Percentiles rank a stretch among this genome's conserved stretches.
Evolutionary conservation across 2,888 invertebrate species (phyloP).

Genomic region (Eristalis pertinax): DNA sequence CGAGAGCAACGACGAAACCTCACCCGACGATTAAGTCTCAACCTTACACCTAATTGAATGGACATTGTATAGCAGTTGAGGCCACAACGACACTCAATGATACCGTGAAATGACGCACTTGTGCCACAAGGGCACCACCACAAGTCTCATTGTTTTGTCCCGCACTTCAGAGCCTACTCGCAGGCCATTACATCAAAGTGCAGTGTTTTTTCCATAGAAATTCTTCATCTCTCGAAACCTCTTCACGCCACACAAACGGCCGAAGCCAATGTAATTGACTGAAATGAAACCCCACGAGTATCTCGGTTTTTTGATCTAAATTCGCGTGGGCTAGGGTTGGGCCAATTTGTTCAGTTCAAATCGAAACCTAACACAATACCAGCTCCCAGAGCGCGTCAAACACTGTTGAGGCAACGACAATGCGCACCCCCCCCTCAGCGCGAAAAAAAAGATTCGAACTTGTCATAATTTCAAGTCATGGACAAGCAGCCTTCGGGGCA

Average conservation of each 20-base stretch:
- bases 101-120: not conserved
- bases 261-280: constrained; percentile 37
- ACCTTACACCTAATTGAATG: not conserved
- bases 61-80: not conserved
- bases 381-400: constrained; percentile 5
- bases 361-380: constrained; percentile 11
- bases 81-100: not conserved
- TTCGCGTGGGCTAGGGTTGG: constrained; percentile 49
- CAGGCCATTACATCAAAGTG: constrained; percentile 18
- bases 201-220: constrained; percentile 31
- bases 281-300: constrained; percentile 6
- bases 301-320: constrained; percentile 35
- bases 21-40: not conserved
- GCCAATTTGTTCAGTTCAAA: constrained; percentile 55
- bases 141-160: constrained; percentile 17
- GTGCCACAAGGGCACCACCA: constrained; percentile 15
- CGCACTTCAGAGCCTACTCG: constrained; percentile 19
- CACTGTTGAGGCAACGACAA: constrained; percentile 17
- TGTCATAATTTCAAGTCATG: constrained; percentile 42
- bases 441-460: constrained; percentile 4
- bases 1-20: not conserved
- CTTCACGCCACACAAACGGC: constrained; percentile 19
- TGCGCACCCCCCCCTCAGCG: not conserved
- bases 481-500: constrained; percentile 46
- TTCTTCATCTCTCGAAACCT: constrained; percentile 18